Percentiles rank a stretch among this genome's conserved stretches.
These are phyloP conservation scores for Chaetorhynchus papuensis DNA, from an alignment of 2,113 vertebrate genomes.

Conservation along the genomic window DNA sequence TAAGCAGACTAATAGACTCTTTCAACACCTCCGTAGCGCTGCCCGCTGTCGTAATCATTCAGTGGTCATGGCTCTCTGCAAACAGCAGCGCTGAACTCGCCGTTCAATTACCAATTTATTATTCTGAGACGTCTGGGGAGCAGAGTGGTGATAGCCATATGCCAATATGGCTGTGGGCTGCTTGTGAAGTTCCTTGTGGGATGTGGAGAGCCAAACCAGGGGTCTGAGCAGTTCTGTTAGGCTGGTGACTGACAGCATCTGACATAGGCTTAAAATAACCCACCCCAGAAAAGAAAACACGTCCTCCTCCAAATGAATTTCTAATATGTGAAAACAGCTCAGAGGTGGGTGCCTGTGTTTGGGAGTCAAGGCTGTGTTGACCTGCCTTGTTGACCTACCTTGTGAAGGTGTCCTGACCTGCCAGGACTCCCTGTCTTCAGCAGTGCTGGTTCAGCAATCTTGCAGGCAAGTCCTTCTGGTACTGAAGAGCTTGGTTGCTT, in stretches of 20 bases:
- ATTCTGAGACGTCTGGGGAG: constrained; percentile 75
- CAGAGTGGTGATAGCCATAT: constrained; percentile 73
- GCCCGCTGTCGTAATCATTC: constrained; percentile 80
- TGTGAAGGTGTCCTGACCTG: neutral
- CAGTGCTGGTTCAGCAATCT: neutral
- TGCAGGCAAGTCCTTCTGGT: neutral
- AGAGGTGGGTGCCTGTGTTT: neutral
- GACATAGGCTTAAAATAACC: constrained; percentile 24
- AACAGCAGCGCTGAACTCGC: constrained; percentile 77
- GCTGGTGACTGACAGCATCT: constrained; percentile 63
- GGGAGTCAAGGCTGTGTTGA: neutral
- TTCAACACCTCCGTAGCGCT: constrained; percentile 75
- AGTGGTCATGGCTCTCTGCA: constrained; percentile 72
- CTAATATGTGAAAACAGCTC: neutral
- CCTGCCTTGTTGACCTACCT: neutral
- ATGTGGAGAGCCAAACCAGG: constrained; percentile 5
- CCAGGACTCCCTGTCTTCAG: neutral
- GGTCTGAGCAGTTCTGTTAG: constrained; percentile 12
- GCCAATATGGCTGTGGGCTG: constrained; percentile 74
- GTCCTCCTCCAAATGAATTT: neutral
- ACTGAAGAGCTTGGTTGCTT: neutral
- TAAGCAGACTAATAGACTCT: constrained; percentile 82
- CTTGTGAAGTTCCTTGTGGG: constrained; percentile 59
- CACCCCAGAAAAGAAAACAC: constrained; percentile 12
- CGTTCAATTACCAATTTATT: constrained; percentile 89